phyloP scores from a whole-genome alignment of 2,113 vertebrate genomes.

The Austrofundulus limnaeus region DNA sequence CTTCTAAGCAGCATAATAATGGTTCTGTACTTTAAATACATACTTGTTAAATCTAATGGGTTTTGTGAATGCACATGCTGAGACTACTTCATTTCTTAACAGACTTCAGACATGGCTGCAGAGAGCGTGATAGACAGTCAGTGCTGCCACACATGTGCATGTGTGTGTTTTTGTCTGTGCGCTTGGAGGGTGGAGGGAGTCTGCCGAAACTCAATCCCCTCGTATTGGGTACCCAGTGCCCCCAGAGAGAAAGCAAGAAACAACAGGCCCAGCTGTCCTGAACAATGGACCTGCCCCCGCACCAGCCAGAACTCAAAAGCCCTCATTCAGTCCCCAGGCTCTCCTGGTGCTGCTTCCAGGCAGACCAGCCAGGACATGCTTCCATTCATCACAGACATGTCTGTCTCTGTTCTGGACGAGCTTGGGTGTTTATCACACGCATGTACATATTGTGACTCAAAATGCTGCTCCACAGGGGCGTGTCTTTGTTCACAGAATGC shows the following conservation, averaged over 20 bases:
- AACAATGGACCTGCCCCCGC: slow-evolving; percentile 76
- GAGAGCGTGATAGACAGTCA: slow-evolving; percentile 36
- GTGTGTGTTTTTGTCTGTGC: slow-evolving; percentile 1
- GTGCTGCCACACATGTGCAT: slow-evolving; percentile 54
- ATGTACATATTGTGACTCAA: background rate
- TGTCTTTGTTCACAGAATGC: background rate
- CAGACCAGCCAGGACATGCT: slow-evolving; percentile 65
- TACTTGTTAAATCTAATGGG: background rate
- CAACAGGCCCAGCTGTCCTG: slow-evolving; percentile 80
- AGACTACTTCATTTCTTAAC: background rate
- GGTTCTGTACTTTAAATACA: background rate
- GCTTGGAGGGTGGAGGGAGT: slow-evolving; percentile 43
- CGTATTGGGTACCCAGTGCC: slow-evolving; percentile 75
- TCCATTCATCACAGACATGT: slow-evolving; percentile 52
- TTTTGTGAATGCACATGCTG: background rate
- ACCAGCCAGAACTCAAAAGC: slow-evolving; percentile 70
- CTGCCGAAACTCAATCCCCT: slow-evolving; percentile 76
- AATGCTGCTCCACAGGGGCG: background rate
- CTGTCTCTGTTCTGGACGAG: slow-evolving; percentile 32
- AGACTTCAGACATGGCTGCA: slow-evolving; percentile 29
- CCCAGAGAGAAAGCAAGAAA: slow-evolving; percentile 73
- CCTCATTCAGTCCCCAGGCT: slow-evolving; percentile 71
- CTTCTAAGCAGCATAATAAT: background rate
- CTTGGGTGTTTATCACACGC: slow-evolving; percentile 20
- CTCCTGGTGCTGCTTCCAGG: slow-evolving; percentile 57